Evolutionary conservation across 2,888 invertebrate species (phyloP), one percentile per base, ranked within the genome.

Genomic region (Gastracanthus pulcherrimus): DNA sequence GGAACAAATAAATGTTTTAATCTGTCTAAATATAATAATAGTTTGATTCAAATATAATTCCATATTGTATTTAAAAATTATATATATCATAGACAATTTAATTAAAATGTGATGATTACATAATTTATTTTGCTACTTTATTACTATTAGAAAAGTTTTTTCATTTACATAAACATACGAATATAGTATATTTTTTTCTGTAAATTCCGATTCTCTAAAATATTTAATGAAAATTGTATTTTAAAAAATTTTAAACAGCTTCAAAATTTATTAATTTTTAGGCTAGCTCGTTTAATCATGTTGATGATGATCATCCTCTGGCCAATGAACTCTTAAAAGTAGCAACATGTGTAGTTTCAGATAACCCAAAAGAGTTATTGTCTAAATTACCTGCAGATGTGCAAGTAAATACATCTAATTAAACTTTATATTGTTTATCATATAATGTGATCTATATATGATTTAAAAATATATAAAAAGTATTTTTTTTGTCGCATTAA

Each of bases 311-410:
- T 45, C 85, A 87, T 80, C 83, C 86, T n/a, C 76, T 87, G 69
- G 67, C 83, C 11, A 84, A 86, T 51, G 89, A 89, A 76, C 86
- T 89, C 31, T 55, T 90, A 19, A 89, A 87, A 84, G 87, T 89
- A 3, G 89, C 89, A 13, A 90, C 89, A 23, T 90, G 90, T 55
- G 83, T 89, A 3, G 79, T 90, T 16, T 81, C 87, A 2, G 87
- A 87, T 71, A 83, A 88, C 71, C 86, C 88, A 5, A 84, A 87
- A 64, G 72, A 87, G 70, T 83, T 90, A 66, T 71, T 90, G 19
- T 48, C 83, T 1, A 85, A 87, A 76, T 85, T 90, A 64, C 89
- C 90, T 6, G 84, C 83, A 2, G 87, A 90, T 74, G 83, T 90
- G 72, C 90, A 90, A 86, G 90, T 89, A 77, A 75, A 38, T 69